These are phyloP conservation scores for Euzophera pinguis DNA, from an alignment of 2,888 invertebrate genomes.

Conservation along the genomic window DNA sequence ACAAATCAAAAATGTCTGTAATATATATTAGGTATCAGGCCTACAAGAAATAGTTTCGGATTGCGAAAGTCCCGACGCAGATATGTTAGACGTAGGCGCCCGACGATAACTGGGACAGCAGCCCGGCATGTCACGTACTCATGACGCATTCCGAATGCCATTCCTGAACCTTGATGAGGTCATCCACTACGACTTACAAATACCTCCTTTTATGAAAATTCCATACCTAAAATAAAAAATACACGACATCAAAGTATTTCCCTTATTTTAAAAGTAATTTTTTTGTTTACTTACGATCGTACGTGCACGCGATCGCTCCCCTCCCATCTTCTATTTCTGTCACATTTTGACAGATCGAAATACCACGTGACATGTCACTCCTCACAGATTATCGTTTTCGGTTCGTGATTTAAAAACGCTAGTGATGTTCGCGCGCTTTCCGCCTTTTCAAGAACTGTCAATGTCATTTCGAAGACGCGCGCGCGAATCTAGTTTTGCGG, in stretches of 20 bases:
- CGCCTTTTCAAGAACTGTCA: conserved; percentile 6
- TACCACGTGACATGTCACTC: conserved; percentile 51
- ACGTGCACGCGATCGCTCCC: conserved; percentile 35
- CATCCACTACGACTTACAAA: conserved; percentile 40
- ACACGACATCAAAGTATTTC: conserved; percentile 24
- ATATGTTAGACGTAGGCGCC: conserved; percentile 22
- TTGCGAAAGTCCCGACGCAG: conserved; percentile 15
- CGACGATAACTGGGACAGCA: conserved; percentile 36
- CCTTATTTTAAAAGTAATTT: conserved; percentile 25
- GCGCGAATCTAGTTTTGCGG: conserved; percentile 13
- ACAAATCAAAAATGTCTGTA: too few species aligned
- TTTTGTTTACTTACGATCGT: conserved; percentile 47
- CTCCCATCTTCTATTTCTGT: conserved; percentile 47
- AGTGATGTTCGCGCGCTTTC: conserved; percentile 23
- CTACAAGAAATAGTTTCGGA: conserved; percentile 7
- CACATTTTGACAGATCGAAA: conserved; percentile 63
- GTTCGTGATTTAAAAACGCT: conserved; percentile 16
- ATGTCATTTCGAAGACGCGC: conserved; percentile 18
- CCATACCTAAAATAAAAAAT: conserved; percentile 24
- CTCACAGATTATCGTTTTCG: conserved; percentile 19
- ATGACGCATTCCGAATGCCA: conserved; percentile 52
- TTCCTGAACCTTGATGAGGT: conserved; percentile 43
- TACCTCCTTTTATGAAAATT: conserved; percentile 43
- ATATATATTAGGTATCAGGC: neutral
- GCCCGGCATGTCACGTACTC: conserved; percentile 47